Base-by-base conservation (phyloP, 2,797 vertebrate genomes). In the Pseudochaenichthys georgianus region DNA sequence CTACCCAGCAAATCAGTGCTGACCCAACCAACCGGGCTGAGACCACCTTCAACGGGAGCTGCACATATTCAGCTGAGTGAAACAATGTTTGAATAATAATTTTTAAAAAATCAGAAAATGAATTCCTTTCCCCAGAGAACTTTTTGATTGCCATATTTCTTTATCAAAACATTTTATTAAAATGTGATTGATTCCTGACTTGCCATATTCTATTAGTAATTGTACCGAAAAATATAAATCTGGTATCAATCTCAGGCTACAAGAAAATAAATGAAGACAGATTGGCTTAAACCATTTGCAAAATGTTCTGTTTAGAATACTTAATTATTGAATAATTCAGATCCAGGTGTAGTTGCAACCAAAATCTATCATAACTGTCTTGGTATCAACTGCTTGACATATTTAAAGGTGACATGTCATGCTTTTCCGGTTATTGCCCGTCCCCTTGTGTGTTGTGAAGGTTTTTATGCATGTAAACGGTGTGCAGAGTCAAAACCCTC, bases 1-100 rank as follows among this genome's bases (percentile, higher is more conserved):
- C 74, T 62, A 16, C 43, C 34, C 8, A 0, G 51, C 38, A 79
- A 73, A 82, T 85, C 77, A 73, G 19, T 9, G 41, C 70, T 77
- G 73, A 75, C 65, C 64, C 17, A 64, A 57, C 17, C 42, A 63
- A 41, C 9, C 2, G 69, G 66, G 16, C 50, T 3, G 45, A 47
- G 68, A 73, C 38, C 31, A 75, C 67, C 57, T 15, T 31, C 7
- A 68, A 50, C 31, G 34, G 45, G 19, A 64, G 21, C 42, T 43
- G n/a, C 5, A 48, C 34, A 46, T 15, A 45, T 60, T 58, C 70
- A 64, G 13, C 31, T 3, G 15, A 67, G 60, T 16, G 34, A 7
- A 70, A 16, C 15, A 21, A 19, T 4, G 52, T 34, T 54, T 42
- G 59, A 17, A 68, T 69, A 64, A 71, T 52, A 2, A 28, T 45